Evolutionary conservation across 1,140 invertebrate genomes (phyloP).

Genomic region (Reticulitermes speratus): DNA sequence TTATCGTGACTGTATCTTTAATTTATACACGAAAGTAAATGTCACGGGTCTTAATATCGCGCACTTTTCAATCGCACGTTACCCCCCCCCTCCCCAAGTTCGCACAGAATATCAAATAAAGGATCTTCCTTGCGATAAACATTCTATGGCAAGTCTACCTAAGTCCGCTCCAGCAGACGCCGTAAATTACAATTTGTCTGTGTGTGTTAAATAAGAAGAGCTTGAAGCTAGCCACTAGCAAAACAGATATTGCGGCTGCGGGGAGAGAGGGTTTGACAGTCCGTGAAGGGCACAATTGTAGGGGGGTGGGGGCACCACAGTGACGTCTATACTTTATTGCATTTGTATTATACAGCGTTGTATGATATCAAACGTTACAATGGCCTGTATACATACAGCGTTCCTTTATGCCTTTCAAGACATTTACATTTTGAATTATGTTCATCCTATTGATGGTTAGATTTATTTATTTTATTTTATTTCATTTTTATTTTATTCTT

Average conservation of each 20-base stretch:
- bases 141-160: too few relatives aligned
- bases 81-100: too few relatives aligned
- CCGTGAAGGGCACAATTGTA: too few relatives aligned
- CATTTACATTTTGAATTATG: not conserved
- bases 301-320: too few relatives aligned
- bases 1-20: not conserved
- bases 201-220: not conserved
- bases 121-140: too few relatives aligned
- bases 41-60: not conserved
- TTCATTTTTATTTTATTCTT: not conserved
- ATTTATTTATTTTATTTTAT: not conserved
- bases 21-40: not conserved
- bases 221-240: not conserved
- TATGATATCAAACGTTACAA: not conserved
- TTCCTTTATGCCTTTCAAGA: constrained; percentile 8
- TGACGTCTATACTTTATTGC: not conserved
- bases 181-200: not conserved
- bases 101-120: too few relatives aligned
- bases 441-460: not conserved
- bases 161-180: too few relatives aligned
- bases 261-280: too few relatives aligned
- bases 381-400: not conserved
- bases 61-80: too few relatives aligned
- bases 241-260: too few relatives aligned
- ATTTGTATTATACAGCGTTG: not conserved